These are phyloP conservation scores for Tiliacea citrago DNA, from an alignment of 2,888 invertebrate genomes.

Conservation along the genomic window DNA sequence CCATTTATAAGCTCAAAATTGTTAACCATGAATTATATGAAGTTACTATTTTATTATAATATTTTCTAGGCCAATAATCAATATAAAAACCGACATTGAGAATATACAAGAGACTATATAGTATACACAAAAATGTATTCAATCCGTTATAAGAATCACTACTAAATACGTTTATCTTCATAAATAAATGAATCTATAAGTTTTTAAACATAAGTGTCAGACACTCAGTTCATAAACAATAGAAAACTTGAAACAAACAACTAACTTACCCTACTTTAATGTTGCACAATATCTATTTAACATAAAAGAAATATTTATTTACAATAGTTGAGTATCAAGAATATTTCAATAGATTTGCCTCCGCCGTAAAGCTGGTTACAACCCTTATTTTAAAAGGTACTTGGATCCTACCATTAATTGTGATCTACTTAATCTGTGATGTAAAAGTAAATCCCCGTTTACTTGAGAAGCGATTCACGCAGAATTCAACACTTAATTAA, in stretches of 20 bases:
- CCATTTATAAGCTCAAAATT: conserved; percentile 53
- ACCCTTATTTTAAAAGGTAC: conserved; percentile 72
- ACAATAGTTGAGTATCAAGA: conserved; percentile 89
- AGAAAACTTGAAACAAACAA: conserved; percentile 59
- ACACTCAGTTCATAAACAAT: conserved; percentile 58
- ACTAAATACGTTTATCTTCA: conserved; percentile 26
- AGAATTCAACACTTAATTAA: conserved; percentile 69
- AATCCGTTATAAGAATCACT: conserved; percentile 22
- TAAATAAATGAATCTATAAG: conserved; percentile 19
- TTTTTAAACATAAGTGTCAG: conserved; percentile 19
- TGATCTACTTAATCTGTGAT: conserved; percentile 59
- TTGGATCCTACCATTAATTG: conserved; percentile 60
- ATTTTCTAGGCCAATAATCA: conserved; percentile 35
- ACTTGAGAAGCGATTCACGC: conserved; percentile 42
- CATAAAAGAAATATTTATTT: conserved; percentile 81
- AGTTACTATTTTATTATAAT: conserved; percentile 19
- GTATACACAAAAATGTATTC: conserved; percentile 33
- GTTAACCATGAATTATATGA: conserved; percentile 17
- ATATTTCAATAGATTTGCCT: conserved; percentile 77
- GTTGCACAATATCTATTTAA: conserved; percentile 71
- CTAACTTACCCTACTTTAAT: conserved; percentile 62
- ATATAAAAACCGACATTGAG: conserved; percentile 22
- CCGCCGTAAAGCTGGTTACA: conserved; percentile 76
- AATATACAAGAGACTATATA: conserved; percentile 26
- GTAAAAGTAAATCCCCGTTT: conserved; percentile 44